Percentiles rank a stretch among this genome's conserved stretches.
Evolutionary conservation across 2,888 invertebrate species (phyloP).

Genomic region (Sphaerophoria rueppellii): DNA sequence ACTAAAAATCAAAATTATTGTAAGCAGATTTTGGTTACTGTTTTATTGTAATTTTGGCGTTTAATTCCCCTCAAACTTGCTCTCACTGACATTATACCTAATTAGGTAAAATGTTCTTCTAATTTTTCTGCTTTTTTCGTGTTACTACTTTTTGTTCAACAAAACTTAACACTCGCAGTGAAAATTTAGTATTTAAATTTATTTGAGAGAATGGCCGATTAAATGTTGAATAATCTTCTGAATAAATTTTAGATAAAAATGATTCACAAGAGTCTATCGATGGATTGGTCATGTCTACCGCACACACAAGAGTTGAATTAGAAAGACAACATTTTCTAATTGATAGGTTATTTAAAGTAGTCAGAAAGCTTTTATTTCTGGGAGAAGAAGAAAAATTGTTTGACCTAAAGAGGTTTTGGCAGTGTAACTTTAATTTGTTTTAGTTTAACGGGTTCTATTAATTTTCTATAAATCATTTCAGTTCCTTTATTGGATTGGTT

Average conservation of each 20-base stretch:
- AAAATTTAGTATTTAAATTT: constrained; percentile 59
- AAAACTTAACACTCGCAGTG: background rate
- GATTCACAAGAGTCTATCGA: constrained; percentile 53
- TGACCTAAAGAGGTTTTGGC: constrained; percentile 26
- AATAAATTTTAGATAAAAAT: constrained; percentile 60
- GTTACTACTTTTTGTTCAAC: constrained; percentile 9
- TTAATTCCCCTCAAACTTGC: constrained; percentile 12
- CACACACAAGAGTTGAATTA: background rate
- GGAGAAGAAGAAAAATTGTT: background rate
- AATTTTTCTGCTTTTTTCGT: background rate
- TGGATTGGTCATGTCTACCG: constrained; percentile 50
- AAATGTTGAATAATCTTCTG: constrained; percentile 47
- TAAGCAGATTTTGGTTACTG: constrained; percentile 17
- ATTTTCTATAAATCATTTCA: constrained; percentile 28
- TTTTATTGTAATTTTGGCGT: constrained; percentile 26
- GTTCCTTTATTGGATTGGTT: background rate
- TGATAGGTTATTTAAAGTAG: constrained; percentile 17
- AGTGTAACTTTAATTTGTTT: constrained; percentile 37
- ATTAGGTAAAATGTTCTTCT: constrained; percentile 54
- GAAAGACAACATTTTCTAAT: background rate
- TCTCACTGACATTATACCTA: constrained; percentile 58
- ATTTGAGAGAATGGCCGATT: constrained; percentile 49
- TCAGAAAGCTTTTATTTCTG: background rate
- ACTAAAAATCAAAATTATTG: constrained; percentile 32
- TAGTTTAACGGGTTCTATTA: constrained; percentile 37